Base-by-base conservation (phyloP, 2,113 vertebrate species). In the Pterophyllum scalare region DNA sequence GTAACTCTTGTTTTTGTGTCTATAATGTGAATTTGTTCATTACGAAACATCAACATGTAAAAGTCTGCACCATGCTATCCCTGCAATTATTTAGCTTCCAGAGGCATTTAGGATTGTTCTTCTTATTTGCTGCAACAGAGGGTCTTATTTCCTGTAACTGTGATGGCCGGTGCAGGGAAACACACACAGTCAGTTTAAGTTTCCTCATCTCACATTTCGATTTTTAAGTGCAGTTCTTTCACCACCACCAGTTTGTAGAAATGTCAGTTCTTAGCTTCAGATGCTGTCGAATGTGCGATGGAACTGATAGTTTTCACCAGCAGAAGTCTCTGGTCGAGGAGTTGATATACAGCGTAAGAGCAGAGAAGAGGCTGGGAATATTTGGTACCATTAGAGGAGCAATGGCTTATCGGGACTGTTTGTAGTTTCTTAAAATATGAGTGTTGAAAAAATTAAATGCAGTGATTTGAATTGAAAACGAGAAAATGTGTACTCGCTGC, bases 41-140 rank as follows among this genome's bases (percentile, higher is more conserved):
- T 87, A 77, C 24, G 62, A 88, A 79, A 65, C 70, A 80, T 54
- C 6, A 15, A 33, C 58, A 62, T 52, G 5, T 22, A 43, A 62
- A 81, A 59, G 28, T 60, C 35, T 35, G 13, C 7, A 2, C 14
- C 1, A 19, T 49, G 19, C 7, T 10, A 20, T 58, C 46, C 13
- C 24, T 33, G 67, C 33, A 43, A 46, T 79, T 64, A 72, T 80
- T 33, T 31, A 26, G 24, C 72, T 81, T 75, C 64, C 74, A 12
- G 9, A 70, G 88, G 59, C 78, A 56, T 81, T 56, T 85, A n/a
- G 11, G 1, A 77, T 75, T 77, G 46, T 65, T 82, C 33, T 82
- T 82, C 77, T 82, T 24, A 64, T 59, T 59, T 61, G 3, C 46
- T 61, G 49, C 56, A 24, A 13, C 61, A 38, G 35, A 38, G 43